Evolutionary conservation across 2,888 invertebrate species (phyloP).

Genomic region (Aplocera efformata): DNA sequence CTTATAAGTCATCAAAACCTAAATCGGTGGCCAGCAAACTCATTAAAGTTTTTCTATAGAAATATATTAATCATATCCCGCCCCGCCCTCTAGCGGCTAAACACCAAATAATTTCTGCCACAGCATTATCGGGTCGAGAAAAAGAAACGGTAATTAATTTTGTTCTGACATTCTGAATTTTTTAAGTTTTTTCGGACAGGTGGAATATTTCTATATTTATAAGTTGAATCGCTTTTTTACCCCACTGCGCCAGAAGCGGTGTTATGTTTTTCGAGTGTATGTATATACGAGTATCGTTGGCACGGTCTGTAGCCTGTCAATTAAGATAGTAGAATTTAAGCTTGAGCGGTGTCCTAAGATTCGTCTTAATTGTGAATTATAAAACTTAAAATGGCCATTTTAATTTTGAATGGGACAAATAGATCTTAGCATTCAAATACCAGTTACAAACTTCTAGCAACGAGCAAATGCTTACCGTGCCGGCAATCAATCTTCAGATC

Average conservation of each 20-base stretch:
- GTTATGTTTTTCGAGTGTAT: too few relatives aligned
- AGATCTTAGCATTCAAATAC: too few relatives aligned
- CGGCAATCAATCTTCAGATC: too few relatives aligned
- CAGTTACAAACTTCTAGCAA: too few relatives aligned
- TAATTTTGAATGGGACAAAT: too few relatives aligned
- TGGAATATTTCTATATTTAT: conserved; percentile 36
- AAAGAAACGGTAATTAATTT: conserved; percentile 73
- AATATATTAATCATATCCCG: conserved; percentile 71
- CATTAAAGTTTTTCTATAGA: conserved; percentile 73
- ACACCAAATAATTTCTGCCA: conserved; percentile 77
- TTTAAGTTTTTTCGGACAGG: conserved; percentile 57
- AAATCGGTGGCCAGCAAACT: conserved; percentile 47
- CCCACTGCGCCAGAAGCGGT: too few relatives aligned
- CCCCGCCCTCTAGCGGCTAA: conserved; percentile 74
- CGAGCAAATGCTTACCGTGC: too few relatives aligned
- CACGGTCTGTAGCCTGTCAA: too few relatives aligned
- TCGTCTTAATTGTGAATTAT: background rate
- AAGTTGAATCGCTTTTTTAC: background rate
- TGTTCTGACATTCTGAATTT: conserved; percentile 53
- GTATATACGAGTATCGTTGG: too few relatives aligned
- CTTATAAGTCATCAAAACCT: conserved; percentile 29
- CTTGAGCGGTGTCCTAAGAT: too few relatives aligned
- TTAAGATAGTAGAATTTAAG: too few relatives aligned
- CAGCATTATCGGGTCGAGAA: conserved; percentile 57
- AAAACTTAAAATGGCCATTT: too few relatives aligned